Base-by-base conservation (phyloP, 2,113 vertebrate genomes). In the Procavia capensis region DNA sequence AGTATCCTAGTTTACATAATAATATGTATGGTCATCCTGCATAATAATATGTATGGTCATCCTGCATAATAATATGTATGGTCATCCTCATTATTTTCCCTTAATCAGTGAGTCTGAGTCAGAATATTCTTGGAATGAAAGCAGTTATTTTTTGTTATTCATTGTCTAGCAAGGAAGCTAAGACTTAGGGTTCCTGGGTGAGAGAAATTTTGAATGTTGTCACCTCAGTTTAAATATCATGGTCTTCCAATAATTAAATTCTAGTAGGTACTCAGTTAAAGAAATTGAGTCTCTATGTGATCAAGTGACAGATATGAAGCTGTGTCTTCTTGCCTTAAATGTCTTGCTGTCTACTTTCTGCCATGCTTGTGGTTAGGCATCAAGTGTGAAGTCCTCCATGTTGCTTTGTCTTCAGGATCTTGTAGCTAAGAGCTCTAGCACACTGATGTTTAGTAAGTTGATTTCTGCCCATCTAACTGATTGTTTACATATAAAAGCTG, bases 391-490 rank as follows among this genome's bases (percentile, higher is more conserved):
- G 9, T 66, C 59, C 29, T 20, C 3, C 1, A 5, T 34, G 22
- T 41, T 88, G n/a, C 20, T 31, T 64, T 92, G 39, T 61, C 34
- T 24, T 85, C 34, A 17, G 14, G 29, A 39, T 96, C 74, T 47
- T 61, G 31, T 59, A 25, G 13, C 20, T 31, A 36, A 92, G n/a
- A 82, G 14, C 25, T 88, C 34, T 22, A 74, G 17, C 25, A 68
- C 25, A 47, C 41, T 4, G 2, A 81, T 72, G 8, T 54, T 81
- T 66, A 72, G 50, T 45, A 36, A 88, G n/a, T n/a, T 41, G 50
- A 68, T 39, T 94, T 96, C 29, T 85, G n/a, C n/a, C n/a, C n/a
- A n/a, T n/a, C 31, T 22, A 39, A 64, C 16, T 90, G 43, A 41
- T 45, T 39, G 16, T 88, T 57, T 95, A 82, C 27, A 31, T 90